Evolutionary conservation across 2,888 invertebrate genomes (phyloP).

Genomic region (Nephrotoma flavescens): DNA sequence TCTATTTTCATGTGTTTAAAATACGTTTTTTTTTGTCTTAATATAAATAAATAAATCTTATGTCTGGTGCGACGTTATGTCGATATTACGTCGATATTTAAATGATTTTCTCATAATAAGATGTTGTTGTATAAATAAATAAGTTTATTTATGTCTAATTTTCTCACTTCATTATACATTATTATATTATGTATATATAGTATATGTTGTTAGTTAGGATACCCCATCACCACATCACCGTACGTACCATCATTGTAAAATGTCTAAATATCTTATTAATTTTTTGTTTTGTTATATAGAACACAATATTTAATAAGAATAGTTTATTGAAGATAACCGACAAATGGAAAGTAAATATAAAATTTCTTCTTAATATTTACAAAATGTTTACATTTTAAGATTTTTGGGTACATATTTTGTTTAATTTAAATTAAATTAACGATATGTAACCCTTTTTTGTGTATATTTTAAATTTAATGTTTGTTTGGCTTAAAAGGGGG

Average conservation of each 20-base stretch:
- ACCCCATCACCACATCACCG: background rate
- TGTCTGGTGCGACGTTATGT: background rate
- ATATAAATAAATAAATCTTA: background rate
- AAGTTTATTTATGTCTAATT: background rate
- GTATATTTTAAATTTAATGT: background rate
- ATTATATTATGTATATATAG: background rate
- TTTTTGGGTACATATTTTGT: background rate
- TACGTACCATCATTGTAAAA: background rate
- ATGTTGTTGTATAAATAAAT: background rate
- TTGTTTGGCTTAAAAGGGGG: background rate
- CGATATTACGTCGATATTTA: background rate
- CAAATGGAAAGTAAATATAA: background rate
- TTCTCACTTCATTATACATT: background rate
- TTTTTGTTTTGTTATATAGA: background rate
- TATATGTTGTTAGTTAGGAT: too few relatives aligned
- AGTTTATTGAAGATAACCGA: background rate
- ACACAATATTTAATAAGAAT: background rate
- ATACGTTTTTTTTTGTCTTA: background rate
- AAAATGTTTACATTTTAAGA: background rate
- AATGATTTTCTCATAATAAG: background rate
- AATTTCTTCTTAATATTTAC: background rate
- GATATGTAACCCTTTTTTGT: background rate
- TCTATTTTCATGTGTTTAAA: background rate
- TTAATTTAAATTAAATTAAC: background rate
- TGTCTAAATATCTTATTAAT: background rate